A percentile compares a stretch with the other conserved stretches of the same genome.
These are phyloP conservation scores for Muricea muricata DNA, from an alignment of 92 coral and sea anemone species.

Conservation along the genomic window DNA sequence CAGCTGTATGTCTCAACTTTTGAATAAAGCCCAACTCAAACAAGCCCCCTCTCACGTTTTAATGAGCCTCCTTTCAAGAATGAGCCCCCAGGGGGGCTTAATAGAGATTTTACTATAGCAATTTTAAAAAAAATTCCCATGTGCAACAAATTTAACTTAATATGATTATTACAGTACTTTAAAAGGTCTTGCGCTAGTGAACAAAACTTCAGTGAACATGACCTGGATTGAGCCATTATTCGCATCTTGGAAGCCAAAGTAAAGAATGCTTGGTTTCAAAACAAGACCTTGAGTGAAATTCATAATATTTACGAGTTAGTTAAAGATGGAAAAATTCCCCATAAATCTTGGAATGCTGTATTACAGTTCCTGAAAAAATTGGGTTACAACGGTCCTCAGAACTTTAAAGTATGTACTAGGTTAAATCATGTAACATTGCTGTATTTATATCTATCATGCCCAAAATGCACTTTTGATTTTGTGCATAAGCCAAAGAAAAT, in stretches of 20 bases:
- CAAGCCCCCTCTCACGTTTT: no score
- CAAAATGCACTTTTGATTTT: constrained; percentile 3
- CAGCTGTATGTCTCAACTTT: no score
- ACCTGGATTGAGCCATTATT: neutral
- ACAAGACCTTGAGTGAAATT: neutral
- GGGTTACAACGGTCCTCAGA: neutral
- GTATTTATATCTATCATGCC: neutral
- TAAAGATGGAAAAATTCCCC: neutral
- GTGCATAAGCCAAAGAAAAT: neutral
- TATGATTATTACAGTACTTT: no score
- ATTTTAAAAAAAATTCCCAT: no score
- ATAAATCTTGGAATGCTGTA: neutral
- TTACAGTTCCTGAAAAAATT: neutral
- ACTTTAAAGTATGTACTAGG: neutral
- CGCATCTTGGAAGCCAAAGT: neutral
- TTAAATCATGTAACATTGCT: neutral
- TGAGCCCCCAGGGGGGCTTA: no score
- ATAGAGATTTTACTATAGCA: no score
- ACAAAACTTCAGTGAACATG: no score
- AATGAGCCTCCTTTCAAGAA: no score
- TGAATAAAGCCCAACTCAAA: no score
- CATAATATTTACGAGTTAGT: neutral
- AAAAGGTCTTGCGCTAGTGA: no score
- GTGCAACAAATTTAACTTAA: no score
- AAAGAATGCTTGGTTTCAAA: constrained; percentile 9